phyloP scores from a whole-genome alignment of 2,888 invertebrate genomes.

The Sepiola atlantica region DNA sequence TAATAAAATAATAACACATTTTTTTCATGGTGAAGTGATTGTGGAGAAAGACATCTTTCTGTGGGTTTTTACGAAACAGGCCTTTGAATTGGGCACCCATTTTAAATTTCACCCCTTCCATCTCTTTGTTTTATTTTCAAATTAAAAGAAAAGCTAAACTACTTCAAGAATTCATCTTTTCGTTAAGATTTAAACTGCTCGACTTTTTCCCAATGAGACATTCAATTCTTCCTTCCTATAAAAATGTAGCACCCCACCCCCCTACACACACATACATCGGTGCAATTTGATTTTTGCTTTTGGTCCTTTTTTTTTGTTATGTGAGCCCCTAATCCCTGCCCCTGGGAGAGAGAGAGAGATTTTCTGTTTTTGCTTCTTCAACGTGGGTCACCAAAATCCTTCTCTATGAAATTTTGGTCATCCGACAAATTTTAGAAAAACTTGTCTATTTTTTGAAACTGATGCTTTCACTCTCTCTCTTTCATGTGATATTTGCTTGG shows the following conservation, averaged over 20 bases:
- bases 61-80: too few species aligned
- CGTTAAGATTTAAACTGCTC: background rate
- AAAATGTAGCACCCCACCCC: too few species aligned
- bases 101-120: too few species aligned
- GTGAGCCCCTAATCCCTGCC: background rate
- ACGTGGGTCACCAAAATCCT: background rate
- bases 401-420: background rate
- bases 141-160: too few species aligned
- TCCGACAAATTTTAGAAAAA: background rate
- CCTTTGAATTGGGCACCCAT: too few species aligned
- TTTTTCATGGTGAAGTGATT: too few species aligned
- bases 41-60: too few species aligned
- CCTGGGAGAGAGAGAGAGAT: background rate
- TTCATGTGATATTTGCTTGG: constrained; percentile 41
- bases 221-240: background rate
- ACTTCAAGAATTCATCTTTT: background rate
- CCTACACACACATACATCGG: background rate
- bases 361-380: constrained; percentile 18
- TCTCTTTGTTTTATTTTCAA: too few species aligned
- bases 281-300: background rate
- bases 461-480: background rate
- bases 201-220: background rate
- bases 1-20: too few species aligned
- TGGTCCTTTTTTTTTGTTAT: background rate
- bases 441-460: constrained; percentile 41